Conservation (phyloP, 2,888 invertebrate genomes). For the Lithophane leautieri region DNA sequence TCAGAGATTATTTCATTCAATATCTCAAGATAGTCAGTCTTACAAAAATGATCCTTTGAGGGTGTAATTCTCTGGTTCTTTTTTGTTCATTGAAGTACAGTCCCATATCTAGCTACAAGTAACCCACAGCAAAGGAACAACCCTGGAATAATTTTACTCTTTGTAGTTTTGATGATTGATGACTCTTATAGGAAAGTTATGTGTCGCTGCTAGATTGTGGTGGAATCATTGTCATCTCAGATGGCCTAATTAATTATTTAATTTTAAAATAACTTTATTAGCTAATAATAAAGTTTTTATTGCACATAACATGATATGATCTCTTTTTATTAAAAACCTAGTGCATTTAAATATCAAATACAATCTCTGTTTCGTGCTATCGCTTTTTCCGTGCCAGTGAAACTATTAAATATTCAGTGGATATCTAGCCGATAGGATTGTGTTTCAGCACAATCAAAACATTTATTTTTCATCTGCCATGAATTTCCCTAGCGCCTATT, state of each 20-base stretch:
- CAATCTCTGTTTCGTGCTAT: conserved; percentile 32
- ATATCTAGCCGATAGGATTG: conserved; percentile 54
- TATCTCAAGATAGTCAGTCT: background rate
- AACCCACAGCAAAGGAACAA: background rate
- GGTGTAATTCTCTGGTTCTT: background rate
- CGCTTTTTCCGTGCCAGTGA: conserved; percentile 50
- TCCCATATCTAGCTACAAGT: background rate
- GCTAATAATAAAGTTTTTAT: background rate
- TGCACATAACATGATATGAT: background rate
- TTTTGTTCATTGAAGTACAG: background rate
- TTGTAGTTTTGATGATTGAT: background rate
- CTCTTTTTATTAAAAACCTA: conserved; percentile 7
- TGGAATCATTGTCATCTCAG: conserved; percentile 5
- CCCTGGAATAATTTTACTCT: background rate
- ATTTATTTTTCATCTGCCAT: conserved; percentile 53
- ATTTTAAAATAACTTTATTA: background rate
- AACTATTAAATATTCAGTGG: conserved; percentile 48
- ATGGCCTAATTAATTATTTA: background rate
- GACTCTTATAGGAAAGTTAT: background rate
- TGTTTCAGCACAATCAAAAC: conserved; percentile 45
- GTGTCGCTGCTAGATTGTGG: background rate
- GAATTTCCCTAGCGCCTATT: conserved; percentile 42
- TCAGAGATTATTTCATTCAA: background rate
- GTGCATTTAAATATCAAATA: conserved; percentile 29
- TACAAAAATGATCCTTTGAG: background rate